These are phyloP conservation scores for Pegoplata infirma DNA, from an alignment of 2,888 invertebrate species.

Conservation along the genomic window DNA sequence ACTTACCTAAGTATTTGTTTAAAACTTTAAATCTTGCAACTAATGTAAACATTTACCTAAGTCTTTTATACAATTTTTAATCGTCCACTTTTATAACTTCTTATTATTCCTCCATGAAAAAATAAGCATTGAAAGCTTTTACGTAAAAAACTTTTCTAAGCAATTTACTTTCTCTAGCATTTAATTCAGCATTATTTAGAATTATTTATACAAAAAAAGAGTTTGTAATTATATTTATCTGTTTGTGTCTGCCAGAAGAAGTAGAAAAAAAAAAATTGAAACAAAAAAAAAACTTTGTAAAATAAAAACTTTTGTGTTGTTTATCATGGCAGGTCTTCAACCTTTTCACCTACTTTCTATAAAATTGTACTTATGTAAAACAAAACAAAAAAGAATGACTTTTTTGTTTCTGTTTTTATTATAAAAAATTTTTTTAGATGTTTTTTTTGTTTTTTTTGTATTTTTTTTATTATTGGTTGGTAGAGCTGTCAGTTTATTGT, in stretches of 20 bases:
- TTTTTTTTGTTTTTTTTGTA: not conserved
- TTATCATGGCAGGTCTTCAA: constrained; percentile 67
- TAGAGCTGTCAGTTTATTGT: not conserved
- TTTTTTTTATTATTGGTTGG: not conserved
- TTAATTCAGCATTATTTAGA: constrained; percentile 37
- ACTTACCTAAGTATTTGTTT: too few species aligned
- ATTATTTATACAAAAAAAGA: constrained; percentile 2
- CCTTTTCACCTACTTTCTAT: constrained; percentile 76
- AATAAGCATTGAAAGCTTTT: not conserved
- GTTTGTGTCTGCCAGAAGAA: constrained; percentile 53
- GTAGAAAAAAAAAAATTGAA: constrained; percentile 41
- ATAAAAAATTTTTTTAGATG: not conserved
- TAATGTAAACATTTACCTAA: not conserved
- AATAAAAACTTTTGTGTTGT: constrained; percentile 51
- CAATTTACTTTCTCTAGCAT: constrained; percentile 33
- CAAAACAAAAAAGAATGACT: constrained; percentile 27
- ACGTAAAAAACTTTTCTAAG: constrained; percentile 2
- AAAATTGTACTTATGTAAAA: constrained; percentile 28
- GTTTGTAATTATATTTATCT: constrained; percentile 34
- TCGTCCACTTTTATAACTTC: not conserved
- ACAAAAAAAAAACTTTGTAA: constrained; percentile 15
- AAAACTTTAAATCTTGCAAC: not conserved
- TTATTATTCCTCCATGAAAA: not conserved
- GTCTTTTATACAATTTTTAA: not conserved
- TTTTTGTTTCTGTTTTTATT: constrained; percentile 19